Conservation (phyloP, 2,113 vertebrate species). For the Boulengeromyrus knoepffleri region DNA sequence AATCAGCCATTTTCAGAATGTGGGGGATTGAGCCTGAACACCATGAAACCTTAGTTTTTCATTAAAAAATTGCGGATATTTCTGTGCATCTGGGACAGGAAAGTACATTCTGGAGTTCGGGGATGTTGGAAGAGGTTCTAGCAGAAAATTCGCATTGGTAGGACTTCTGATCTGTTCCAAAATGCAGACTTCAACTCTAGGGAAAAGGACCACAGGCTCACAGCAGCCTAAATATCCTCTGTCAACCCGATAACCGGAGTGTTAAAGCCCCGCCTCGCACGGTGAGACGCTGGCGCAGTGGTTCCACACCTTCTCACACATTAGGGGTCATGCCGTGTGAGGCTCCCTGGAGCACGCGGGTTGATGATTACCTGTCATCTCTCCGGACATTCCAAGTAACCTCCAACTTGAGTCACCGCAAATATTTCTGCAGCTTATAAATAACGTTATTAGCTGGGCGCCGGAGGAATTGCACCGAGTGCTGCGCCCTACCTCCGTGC, state of each 20-base stretch:
- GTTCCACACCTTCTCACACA: background rate
- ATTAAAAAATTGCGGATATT: background rate
- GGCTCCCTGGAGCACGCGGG: background rate
- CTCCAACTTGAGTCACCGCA: constrained; percentile 8
- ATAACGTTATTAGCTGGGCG: constrained; percentile 13
- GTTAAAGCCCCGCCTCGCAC: background rate
- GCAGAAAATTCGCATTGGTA: background rate
- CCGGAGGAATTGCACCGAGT: background rate
- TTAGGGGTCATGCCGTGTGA: background rate
- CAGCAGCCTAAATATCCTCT: background rate
- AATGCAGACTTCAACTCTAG: background rate
- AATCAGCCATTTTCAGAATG: background rate
- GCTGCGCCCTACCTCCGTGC: constrained; percentile 8
- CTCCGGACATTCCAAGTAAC: background rate
- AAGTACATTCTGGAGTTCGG: background rate
- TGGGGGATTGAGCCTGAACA: background rate
- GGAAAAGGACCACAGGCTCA: background rate
- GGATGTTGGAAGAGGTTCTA: background rate
- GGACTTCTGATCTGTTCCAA: background rate
- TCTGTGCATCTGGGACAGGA: background rate
- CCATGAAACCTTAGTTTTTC: background rate
- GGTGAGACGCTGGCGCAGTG: background rate
- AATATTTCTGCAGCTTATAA: constrained; percentile 21
- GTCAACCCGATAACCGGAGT: background rate
- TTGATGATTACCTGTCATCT: constrained; percentile 33